phyloP scores from a whole-genome alignment of 2,797 vertebrate species.

The Aeoliscus strigatus region DNA sequence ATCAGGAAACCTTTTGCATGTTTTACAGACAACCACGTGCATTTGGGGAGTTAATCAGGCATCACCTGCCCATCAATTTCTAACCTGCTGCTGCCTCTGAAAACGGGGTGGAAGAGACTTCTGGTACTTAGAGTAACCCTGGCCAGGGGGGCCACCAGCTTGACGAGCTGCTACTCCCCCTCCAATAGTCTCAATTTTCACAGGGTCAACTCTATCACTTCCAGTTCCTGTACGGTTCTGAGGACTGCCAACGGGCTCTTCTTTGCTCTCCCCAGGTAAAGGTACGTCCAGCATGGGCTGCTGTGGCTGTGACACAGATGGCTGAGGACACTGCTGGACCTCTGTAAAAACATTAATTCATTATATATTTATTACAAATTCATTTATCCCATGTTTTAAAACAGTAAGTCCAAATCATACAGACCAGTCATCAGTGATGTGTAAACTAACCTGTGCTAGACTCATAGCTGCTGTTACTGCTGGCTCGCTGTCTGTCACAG shows the following conservation, averaged over 20 bases:
- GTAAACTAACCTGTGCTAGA: slow-evolving; percentile 73
- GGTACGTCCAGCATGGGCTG: slow-evolving; percentile 57
- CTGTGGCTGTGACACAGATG: slow-evolving; percentile 56
- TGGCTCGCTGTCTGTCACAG: slow-evolving; percentile 71
- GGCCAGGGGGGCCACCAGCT: slow-evolving; percentile 68
- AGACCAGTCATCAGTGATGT: not conserved
- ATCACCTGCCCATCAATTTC: slow-evolving; percentile 3
- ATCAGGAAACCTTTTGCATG: too few relatives aligned
- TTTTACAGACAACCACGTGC: not conserved
- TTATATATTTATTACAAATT: not conserved
- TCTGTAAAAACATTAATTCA: slow-evolving; percentile 54
- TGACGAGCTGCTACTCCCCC: slow-evolving; percentile 73
- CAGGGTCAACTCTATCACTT: slow-evolving; percentile 67
- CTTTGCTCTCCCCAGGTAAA: slow-evolving; percentile 66
- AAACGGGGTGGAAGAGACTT: slow-evolving; percentile 92
- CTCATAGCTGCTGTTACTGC: slow-evolving; percentile 84
- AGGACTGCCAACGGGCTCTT: slow-evolving; percentile 53
- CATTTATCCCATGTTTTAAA: too few relatives aligned
- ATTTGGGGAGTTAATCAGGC: not conserved
- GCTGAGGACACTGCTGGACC: slow-evolving; percentile 64
- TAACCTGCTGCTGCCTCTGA: slow-evolving; percentile 92
- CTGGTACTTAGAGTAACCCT: slow-evolving; percentile 91
- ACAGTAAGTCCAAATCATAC: too few relatives aligned
- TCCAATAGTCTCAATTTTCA: slow-evolving; percentile 74
- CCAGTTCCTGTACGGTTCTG: slow-evolving; percentile 62